Conservation (phyloP, 2,888 invertebrate species). For the Cerceris ruficornis region DNA sequence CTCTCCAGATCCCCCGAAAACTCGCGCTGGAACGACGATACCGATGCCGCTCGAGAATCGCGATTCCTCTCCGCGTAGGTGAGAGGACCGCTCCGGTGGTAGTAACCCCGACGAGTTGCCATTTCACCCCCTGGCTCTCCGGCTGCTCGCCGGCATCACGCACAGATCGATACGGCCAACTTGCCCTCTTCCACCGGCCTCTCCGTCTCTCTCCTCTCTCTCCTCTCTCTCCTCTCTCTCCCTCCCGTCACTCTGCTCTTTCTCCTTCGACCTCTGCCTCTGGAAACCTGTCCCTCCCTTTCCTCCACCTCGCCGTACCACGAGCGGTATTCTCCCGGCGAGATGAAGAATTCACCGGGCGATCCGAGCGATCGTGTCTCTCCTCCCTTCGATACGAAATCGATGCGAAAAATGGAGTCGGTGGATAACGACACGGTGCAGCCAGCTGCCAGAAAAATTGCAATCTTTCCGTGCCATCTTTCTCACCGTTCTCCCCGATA, state of each 20-base stretch:
- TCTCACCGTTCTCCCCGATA: not conserved
- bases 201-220: not conserved
- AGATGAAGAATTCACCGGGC: too few species aligned
- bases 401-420: too few species aligned
- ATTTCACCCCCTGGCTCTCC: constrained; percentile 23
- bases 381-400: too few species aligned
- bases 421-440: too few species aligned
- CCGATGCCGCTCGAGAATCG: not conserved
- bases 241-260: not conserved
- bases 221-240: not conserved
- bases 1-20: too few species aligned
- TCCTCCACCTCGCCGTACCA: too few species aligned
- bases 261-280: not conserved
- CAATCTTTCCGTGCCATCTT: not conserved
- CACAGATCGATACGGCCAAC: constrained; percentile 61
- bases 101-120: constrained; percentile 42
- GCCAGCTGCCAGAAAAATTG: not conserved
- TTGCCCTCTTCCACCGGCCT: constrained; percentile 5
- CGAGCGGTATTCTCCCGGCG: too few species aligned
- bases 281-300: too few species aligned
- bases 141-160: constrained; percentile 50
- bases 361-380: too few species aligned
- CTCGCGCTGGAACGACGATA: not conserved
- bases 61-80: constrained; percentile 6
- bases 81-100: constrained; percentile 25